Conservation (phyloP, 2,888 invertebrate species). For the Masnerella sp. region DNA sequence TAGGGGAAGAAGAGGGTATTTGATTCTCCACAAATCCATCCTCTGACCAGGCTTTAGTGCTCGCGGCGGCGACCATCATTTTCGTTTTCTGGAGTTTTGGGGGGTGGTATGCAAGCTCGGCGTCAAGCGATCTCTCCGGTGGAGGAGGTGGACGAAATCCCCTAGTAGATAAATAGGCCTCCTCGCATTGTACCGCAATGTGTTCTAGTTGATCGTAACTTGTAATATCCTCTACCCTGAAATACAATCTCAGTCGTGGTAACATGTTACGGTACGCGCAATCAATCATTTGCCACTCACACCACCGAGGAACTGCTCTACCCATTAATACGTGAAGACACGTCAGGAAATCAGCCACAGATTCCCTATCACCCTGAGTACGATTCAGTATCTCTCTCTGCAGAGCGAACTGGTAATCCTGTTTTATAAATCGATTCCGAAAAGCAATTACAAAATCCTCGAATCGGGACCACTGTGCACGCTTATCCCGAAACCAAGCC, state of each 20-base stretch:
- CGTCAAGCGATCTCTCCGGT: constrained; percentile 1
- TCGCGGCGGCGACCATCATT: too few species aligned
- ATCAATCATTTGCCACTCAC: not conserved
- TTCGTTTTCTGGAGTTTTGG: too few species aligned
- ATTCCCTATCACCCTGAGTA: not conserved
- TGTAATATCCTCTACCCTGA: not conserved
- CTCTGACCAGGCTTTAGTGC: too few species aligned
- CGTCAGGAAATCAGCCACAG: not conserved
- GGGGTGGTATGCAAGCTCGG: constrained; percentile 11
- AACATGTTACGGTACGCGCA: not conserved
- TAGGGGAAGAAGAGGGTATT: too few species aligned
- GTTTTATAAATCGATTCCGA: not conserved
- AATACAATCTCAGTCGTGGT: not conserved
- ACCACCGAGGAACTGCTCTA: not conserved
- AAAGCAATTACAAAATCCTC: not conserved
- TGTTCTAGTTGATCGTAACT: constrained; percentile 1
- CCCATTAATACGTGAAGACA: not conserved
- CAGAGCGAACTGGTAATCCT: not conserved
- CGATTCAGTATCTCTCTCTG: not conserved
- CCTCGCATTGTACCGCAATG: not conserved
- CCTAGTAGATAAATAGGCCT: not conserved
- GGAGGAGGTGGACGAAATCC: not conserved
- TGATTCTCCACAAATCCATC: too few species aligned
- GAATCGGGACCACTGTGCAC: too few species aligned
- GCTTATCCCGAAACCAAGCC: constrained; percentile 4